Conservation (phyloP, 1,140 invertebrate species). For the Papilio aristodemus region DNA sequence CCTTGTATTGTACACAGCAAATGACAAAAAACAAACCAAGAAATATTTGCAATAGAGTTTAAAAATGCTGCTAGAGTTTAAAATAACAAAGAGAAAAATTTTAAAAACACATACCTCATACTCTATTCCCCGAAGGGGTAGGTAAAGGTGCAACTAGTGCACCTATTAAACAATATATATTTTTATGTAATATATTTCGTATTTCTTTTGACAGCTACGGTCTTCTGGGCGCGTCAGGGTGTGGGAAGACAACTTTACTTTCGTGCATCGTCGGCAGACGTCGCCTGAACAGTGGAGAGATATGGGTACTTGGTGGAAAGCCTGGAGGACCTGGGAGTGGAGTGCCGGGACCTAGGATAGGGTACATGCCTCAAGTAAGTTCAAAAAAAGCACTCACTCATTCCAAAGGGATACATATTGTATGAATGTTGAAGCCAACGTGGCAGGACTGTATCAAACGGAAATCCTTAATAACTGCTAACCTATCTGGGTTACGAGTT, state of each 20-base stretch:
- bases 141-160: too few species aligned
- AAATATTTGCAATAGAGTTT: too few species aligned
- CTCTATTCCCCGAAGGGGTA: too few species aligned
- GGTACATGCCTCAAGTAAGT: slow-evolving; percentile 84
- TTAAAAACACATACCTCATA: too few species aligned
- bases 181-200: not conserved
- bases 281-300: slow-evolving; percentile 90
- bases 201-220: slow-evolving; percentile 85
- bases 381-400: not conserved
- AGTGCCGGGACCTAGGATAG: slow-evolving; percentile 89
- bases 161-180: too few species aligned
- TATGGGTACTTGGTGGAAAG: slow-evolving; percentile 91
- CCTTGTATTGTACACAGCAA: too few species aligned
- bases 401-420: not conserved
- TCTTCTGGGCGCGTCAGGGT: slow-evolving; percentile 91
- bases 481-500: too few species aligned
- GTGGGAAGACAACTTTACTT: slow-evolving; percentile 92
- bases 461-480: too few species aligned
- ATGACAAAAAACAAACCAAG: too few species aligned
- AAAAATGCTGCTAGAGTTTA: too few species aligned
- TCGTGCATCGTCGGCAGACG: slow-evolving; percentile 93
- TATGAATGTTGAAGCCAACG: not conserved
- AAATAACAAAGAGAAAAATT: too few species aligned
- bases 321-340: slow-evolving; percentile 91
- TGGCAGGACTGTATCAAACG: too few species aligned